Conservation (phyloP, 2,113 vertebrate genomes). For the Cranoglanis bouderius region DNA sequence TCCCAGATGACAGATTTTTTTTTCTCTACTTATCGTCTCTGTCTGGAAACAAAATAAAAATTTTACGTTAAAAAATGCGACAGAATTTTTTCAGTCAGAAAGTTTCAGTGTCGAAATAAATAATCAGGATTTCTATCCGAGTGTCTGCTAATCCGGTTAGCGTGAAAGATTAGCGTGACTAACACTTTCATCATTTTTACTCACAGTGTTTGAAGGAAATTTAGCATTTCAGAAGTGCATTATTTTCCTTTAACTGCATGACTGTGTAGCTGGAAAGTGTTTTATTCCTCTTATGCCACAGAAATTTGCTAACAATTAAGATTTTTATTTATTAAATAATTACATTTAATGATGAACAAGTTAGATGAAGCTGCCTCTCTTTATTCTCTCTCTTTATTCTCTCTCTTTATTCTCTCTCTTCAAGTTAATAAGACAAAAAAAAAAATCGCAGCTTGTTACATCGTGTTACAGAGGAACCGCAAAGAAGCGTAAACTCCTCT, state of each 20-base stretch:
- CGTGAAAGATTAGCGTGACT: not conserved
- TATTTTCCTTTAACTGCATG: not conserved
- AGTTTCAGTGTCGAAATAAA: not conserved
- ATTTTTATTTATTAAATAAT: not conserved
- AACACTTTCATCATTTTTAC: not conserved
- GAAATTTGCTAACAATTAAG: not conserved
- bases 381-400: too few species aligned
- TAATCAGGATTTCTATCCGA: not conserved
- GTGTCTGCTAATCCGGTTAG: not conserved
- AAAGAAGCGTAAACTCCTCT: not conserved
- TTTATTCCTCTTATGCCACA: not conserved
- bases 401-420: not conserved
- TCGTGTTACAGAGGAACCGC: too few species aligned
- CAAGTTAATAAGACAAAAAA: not conserved
- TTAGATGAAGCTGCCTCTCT: too few species aligned
- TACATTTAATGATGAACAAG: not conserved
- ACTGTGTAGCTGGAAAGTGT: not conserved
- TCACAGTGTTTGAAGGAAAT: not conserved
- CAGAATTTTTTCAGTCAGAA: not conserved
- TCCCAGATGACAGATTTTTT: slow-evolving; percentile 70
- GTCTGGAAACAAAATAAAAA: not conserved
- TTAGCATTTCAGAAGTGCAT: not conserved
- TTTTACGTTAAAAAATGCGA: too few species aligned
- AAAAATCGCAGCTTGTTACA: not conserved
- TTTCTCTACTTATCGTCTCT: slow-evolving; percentile 51